Evolutionary conservation across 2,888 invertebrate genomes (phyloP).

Genomic region (Mechanitis mazaeus): DNA sequence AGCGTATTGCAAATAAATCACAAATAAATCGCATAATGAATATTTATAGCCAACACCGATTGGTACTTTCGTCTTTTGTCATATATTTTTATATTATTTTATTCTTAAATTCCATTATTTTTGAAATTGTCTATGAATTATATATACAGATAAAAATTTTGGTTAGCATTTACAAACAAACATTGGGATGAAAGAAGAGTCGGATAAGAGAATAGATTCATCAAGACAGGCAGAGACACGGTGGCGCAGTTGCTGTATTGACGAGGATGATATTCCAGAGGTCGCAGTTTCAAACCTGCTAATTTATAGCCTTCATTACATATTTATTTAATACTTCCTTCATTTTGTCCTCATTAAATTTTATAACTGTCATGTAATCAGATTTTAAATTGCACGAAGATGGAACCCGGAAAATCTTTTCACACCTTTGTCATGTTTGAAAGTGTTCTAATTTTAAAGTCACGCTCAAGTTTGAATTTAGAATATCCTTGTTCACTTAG

Average conservation of each 20-base stretch:
- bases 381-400: slow-evolving; percentile 7
- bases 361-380: not conserved
- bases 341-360: not conserved
- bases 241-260: too few species aligned
- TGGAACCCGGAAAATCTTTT: slow-evolving; percentile 36
- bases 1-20: slow-evolving; percentile 46
- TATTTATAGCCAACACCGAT: slow-evolving; percentile 15
- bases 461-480: slow-evolving; percentile 39
- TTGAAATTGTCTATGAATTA: too few species aligned
- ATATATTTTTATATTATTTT: slow-evolving; percentile 2
- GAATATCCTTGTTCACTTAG: slow-evolving; percentile 31
- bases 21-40: slow-evolving; percentile 35
- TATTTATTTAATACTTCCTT: not conserved
- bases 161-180: too few species aligned
- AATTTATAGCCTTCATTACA: too few species aligned
- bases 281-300: too few species aligned
- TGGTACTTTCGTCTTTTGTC: slow-evolving; percentile 10
- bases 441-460: slow-evolving; percentile 51
- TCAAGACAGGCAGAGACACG: too few species aligned
- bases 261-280: too few species aligned
- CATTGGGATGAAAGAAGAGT: too few species aligned
- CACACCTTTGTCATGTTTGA: slow-evolving; percentile 39
- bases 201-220: too few species aligned
- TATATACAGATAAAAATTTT: too few species aligned
- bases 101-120: too few species aligned